Percentiles rank a stretch among this genome's conserved stretches.
Conservation (phyloP, 2,113 vertebrate species). For the Daphoenositta chrysoptera region DNA sequence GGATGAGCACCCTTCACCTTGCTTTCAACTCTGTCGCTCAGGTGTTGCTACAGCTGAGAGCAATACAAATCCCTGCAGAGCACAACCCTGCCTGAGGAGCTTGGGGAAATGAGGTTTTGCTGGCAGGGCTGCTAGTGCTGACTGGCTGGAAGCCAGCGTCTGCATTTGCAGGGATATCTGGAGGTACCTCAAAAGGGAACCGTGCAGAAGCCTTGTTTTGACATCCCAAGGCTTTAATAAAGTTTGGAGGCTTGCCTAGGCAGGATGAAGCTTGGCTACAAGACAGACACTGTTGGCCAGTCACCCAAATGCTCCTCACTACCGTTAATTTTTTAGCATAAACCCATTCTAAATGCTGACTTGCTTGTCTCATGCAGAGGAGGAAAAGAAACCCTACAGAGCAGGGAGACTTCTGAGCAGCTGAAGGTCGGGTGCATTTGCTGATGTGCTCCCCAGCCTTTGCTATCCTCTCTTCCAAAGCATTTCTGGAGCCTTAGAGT, state of each 20-base stretch:
- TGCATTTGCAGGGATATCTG: neutral
- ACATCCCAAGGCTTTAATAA: conserved; percentile 20
- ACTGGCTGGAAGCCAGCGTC: neutral
- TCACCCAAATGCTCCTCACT: neutral
- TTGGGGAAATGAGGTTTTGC: neutral
- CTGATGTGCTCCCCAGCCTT: neutral
- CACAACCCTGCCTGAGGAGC: neutral
- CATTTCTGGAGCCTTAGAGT: neutral
- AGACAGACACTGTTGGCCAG: neutral
- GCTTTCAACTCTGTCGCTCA: neutral
- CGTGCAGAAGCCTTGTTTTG: conserved; percentile 12
- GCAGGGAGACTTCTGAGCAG: neutral
- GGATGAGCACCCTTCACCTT: neutral
- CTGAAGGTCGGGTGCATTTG: neutral
- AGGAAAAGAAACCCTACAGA: fast-evolving
- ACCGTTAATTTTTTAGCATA: neutral
- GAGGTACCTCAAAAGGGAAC: neutral
- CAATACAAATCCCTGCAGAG: neutral
- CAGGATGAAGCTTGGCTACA: neutral
- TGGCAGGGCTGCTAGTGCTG: neutral
- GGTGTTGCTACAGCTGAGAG: neutral
- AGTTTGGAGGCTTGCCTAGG: conserved; percentile 22
- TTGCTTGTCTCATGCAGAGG: neutral
- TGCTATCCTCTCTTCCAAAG: neutral
- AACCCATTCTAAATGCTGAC: neutral